Base-by-base conservation (phyloP, 2,888 invertebrate genomes). In the Melitaea athalia region DNA sequence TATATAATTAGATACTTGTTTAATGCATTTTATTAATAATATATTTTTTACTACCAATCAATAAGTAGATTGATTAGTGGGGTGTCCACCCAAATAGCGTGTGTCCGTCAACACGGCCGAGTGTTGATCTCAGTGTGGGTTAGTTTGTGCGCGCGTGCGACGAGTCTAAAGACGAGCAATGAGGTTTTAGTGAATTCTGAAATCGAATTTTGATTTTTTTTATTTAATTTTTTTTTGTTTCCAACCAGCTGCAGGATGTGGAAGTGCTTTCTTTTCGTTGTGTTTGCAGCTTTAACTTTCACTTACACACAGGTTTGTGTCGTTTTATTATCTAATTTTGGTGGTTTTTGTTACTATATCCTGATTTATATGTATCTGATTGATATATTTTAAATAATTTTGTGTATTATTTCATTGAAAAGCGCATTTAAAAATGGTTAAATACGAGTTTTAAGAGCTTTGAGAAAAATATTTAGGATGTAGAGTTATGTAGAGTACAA, bases 51-150 rank as follows among this genome's bases (percentile, higher is more conserved):
- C 64, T 52, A 61, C 50, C 15, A 59, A 67, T 64, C 59, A 68
- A 70, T 74, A n/a, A n/a, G n/a, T n/a, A 70, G 70, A 71, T 64
- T 62, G 63, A 72, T 77, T 83, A 89, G 87, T 86, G 87, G 86
- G 89, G 89, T 84, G 78, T 73, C 70, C 80, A 83, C 79, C 81
- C 83, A 83, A 87, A 88, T 84, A 87, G 85, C 85, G 86, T 85
- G 75, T 75, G 80, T 80, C 76, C 78, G 80, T 78, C 72, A 75
- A 75, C 69, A 74, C 72, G 77, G 49, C 59, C 67, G 68, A 64
- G 65, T 70, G 14, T 31, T 80, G 83, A 85, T 86, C 87, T 89
- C 89, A 89, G 90, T 89, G 82, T 85, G 84, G 80, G 85, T 81
- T 78, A 78, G 83, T 76, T 80, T 76, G 83, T 80, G 82, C 83